A percentile compares a stretch with the other conserved stretches of the same genome.
phyloP scores from a whole-genome alignment of 2,797 vertebrate genomes.

The Poecile montanus region DNA sequence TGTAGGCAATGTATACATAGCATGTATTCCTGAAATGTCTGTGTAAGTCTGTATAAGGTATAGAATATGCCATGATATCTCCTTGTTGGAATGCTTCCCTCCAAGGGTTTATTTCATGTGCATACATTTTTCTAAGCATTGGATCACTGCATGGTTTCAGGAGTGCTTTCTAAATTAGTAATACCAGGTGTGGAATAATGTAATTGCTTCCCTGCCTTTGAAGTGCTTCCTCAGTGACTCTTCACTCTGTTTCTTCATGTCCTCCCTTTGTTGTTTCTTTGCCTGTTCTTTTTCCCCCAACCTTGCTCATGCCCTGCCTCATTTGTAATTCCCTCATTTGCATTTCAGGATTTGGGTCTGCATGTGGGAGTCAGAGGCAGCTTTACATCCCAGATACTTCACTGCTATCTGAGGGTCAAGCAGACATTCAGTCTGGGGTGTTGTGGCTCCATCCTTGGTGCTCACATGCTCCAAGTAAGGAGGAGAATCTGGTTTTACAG shows the following conservation, averaged over 20 bases:
- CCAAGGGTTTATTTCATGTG: not conserved
- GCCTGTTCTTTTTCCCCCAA: not conserved
- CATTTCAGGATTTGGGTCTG: not conserved
- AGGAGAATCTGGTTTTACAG: not conserved
- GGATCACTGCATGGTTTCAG: not conserved
- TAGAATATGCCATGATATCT: not conserved
- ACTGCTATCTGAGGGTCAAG: not conserved
- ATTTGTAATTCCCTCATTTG: not conserved
- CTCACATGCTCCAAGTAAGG: not conserved
- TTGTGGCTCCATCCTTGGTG: not conserved
- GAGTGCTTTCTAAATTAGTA: constrained; percentile 24
- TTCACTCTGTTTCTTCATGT: not conserved
- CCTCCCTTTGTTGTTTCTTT: not conserved
- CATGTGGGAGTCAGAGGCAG: not conserved
- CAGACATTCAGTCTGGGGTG: not conserved
- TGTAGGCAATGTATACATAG: not conserved
- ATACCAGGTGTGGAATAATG: not conserved
- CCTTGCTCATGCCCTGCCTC: not conserved
- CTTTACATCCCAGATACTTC: not conserved
- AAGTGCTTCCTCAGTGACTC: not conserved
- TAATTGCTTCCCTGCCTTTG: constrained; percentile 1
- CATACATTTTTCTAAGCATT: not conserved
- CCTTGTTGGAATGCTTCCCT: not conserved
- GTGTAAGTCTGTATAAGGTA: not conserved
- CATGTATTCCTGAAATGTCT: not conserved